These are phyloP conservation scores for Chaetodon trifasciatus DNA, from an alignment of 2,797 vertebrate species.

Conservation along the genomic window DNA sequence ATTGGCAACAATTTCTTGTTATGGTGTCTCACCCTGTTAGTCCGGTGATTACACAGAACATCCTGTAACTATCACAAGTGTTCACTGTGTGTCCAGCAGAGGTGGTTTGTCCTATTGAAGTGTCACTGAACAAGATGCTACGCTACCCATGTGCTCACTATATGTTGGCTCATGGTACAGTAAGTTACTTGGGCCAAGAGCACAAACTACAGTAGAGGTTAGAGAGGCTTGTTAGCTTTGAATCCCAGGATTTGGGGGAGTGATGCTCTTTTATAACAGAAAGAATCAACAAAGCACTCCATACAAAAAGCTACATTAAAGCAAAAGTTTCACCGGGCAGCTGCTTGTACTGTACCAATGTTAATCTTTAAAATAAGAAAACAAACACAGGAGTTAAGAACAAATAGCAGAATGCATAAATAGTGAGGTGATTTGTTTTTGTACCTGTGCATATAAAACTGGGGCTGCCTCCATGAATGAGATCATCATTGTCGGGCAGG, in stretches of 20 bases:
- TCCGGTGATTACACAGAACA: constrained; percentile 48
- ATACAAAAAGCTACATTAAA: not conserved
- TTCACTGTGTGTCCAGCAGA: constrained; percentile 27
- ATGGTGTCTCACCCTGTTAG: constrained; percentile 24
- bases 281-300: constrained; percentile 11
- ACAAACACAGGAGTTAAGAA: constrained; percentile 1
- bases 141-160: not conserved
- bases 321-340: not conserved
- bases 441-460: constrained; percentile 99
- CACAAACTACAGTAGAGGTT: not conserved
- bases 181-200: not conserved
- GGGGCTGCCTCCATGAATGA: constrained; percentile 98
- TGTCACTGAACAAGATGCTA: not conserved
- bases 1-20: constrained; percentile 8
- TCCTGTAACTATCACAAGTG: constrained; percentile 53
- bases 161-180: not conserved
- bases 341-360: not conserved
- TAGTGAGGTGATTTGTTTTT: not conserved
- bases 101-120: constrained; percentile 3
- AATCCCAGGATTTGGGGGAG: constrained; percentile 17
- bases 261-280: constrained; percentile 14
- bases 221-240: constrained; percentile 8
- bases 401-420: not conserved
- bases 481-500: constrained; percentile 98
- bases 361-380: not conserved